Conservation (phyloP, 1,140 invertebrate species). For the Copidosoma floridanum region DNA sequence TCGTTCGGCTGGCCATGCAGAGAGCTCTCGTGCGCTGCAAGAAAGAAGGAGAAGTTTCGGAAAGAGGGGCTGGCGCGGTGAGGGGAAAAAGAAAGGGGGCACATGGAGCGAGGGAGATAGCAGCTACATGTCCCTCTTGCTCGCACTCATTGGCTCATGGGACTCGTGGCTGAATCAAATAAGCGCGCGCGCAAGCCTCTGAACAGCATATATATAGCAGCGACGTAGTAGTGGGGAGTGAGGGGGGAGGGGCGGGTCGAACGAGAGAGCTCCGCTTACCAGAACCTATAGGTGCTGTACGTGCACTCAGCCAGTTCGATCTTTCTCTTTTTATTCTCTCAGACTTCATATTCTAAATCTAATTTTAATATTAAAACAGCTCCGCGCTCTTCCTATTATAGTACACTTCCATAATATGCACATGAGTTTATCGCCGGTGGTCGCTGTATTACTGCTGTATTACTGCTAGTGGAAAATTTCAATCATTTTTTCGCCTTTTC, state of each 20-base stretch:
- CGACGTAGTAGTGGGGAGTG: not conserved
- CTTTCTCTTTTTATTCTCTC: too few relatives aligned
- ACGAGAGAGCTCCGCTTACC: constrained; percentile 59
- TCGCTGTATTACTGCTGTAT: too few relatives aligned
- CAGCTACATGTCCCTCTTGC: not conserved
- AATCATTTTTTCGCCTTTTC: too few relatives aligned
- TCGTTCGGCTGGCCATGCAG: too few relatives aligned
- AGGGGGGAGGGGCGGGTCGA: constrained; percentile 53
- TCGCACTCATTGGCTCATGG: not conserved
- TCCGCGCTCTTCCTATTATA: too few relatives aligned
- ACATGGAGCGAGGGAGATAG: not conserved
- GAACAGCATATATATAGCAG: not conserved
- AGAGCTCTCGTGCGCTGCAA: not conserved
- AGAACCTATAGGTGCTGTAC: constrained; percentile 31
- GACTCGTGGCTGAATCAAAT: not conserved
- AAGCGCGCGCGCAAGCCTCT: not conserved
- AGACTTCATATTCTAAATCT: too few relatives aligned
- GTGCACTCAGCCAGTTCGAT: too few relatives aligned
- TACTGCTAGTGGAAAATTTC: too few relatives aligned
- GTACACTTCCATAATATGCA: too few relatives aligned
- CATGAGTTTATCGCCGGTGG: too few relatives aligned
- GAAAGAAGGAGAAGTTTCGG: constrained; percentile 4
- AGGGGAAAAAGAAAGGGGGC: constrained; percentile 6
- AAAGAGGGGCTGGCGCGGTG: constrained; percentile 11
- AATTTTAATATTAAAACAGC: too few relatives aligned